Conservation (phyloP, 64 coral and sea anemone species). For the Acropora tenuis region DNA sequence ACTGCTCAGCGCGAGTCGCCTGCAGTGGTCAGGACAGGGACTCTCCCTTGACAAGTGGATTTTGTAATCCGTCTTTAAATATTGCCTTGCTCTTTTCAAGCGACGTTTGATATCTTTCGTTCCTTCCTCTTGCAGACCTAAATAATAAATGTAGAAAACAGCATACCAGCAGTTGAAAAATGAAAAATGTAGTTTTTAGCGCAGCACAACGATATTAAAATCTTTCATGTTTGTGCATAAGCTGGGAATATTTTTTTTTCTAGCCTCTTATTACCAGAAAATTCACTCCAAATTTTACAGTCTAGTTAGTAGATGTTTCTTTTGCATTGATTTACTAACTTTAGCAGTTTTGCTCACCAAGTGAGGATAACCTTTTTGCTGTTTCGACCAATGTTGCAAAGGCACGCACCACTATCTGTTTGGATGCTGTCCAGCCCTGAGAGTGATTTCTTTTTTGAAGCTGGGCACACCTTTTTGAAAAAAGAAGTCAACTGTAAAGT, state of each 20-base stretch:
- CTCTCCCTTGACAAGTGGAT: constrained; percentile 21
- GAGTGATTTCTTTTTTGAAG: constrained; percentile 65
- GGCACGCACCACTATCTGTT: constrained; percentile 39
- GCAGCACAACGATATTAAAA: neutral
- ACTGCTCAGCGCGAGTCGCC: constrained; percentile 32
- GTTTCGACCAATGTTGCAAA: constrained; percentile 47
- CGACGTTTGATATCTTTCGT: constrained; percentile 47
- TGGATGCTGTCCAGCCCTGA: constrained; percentile 56
- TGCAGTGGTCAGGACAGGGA: constrained; percentile 64
- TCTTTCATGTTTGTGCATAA: neutral
- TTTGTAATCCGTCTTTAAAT: constrained; percentile 64
- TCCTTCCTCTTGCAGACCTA: constrained; percentile 23
- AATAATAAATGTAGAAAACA: neutral
- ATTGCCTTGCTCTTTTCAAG: constrained; percentile 34
- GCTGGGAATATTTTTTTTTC: constrained; percentile 16
- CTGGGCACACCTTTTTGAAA: neutral
- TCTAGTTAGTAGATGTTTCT: neutral
- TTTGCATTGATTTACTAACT: constrained; percentile 9
- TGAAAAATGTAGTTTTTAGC: neutral
- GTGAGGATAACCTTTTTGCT: neutral
- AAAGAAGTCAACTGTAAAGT: neutral
- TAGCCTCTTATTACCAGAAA: constrained; percentile 19
- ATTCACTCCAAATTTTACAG: neutral
- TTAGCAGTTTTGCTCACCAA: constrained; percentile 1
- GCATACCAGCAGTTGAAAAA: neutral